Evolutionary conservation across 1,140 invertebrate genomes (phyloP).

Genomic region (Harpegnathos saltator): DNA sequence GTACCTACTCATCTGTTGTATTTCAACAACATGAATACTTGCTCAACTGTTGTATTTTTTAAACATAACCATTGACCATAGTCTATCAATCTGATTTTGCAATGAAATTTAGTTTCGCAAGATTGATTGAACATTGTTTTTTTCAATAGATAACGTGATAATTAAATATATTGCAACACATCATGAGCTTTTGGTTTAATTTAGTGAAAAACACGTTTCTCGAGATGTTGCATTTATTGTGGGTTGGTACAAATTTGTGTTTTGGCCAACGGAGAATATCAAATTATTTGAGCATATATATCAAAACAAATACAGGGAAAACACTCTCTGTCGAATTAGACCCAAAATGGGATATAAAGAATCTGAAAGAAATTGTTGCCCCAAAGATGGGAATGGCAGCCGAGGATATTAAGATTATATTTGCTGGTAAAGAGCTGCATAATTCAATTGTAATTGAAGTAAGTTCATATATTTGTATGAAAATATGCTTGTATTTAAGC

Average conservation of each 20-base stretch:
- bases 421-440: slow-evolving; percentile 93
- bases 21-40: too few species aligned
- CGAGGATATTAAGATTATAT: slow-evolving; percentile 93
- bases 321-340: slow-evolving; percentile 90
- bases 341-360: slow-evolving; percentile 91
- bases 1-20: too few species aligned
- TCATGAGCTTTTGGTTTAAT: slow-evolving; percentile 88
- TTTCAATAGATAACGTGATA: not conserved
- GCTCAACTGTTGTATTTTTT: too few species aligned
- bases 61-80: too few species aligned
- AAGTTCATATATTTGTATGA: slow-evolving; percentile 5
- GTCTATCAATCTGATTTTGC: too few species aligned
- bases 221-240: slow-evolving; percentile 89
- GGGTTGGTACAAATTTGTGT: slow-evolving; percentile 78
- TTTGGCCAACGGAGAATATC: slow-evolving; percentile 86
- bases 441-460: slow-evolving; percentile 91
- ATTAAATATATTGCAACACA: not conserved
- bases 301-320: slow-evolving; percentile 90
- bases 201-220: slow-evolving; percentile 87
- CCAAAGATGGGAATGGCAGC: slow-evolving; percentile 89
- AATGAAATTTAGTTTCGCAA: too few species aligned
- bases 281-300: slow-evolving; percentile 89
- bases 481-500: slow-evolving; percentile 9
- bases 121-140: too few species aligned
- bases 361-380: slow-evolving; percentile 91